A percentile compares a stretch with the other conserved stretches of the same genome.
Evolutionary conservation across 1,140 invertebrate genomes (phyloP).

Genomic region (Lordiphosa collinella): DNA sequence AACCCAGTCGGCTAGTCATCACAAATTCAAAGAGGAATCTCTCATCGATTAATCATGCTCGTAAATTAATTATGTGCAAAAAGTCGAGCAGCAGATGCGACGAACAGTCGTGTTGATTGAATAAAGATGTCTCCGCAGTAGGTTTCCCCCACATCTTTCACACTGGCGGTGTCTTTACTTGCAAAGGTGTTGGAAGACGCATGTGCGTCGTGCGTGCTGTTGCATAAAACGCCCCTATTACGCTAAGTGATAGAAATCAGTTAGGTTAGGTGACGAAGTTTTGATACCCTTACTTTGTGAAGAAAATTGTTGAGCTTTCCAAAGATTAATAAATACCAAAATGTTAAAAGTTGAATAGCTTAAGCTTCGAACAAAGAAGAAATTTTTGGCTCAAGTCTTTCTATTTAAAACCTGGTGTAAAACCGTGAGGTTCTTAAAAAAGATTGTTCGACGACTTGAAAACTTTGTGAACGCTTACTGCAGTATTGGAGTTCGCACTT

Average conservation of each 20-base stretch:
- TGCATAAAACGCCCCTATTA: conserved; percentile 73
- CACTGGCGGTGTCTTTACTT: conserved; percentile 1
- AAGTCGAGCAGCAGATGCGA: conserved; percentile 32
- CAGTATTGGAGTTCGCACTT: no score
- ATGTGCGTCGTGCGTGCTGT: conserved; percentile 55
- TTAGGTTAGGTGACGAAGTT: conserved; percentile 9
- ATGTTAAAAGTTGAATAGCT: no score
- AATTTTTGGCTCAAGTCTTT: no score
- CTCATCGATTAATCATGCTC: conserved; percentile 54
- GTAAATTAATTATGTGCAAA: conserved; percentile 41
- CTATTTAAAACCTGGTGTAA: no score
- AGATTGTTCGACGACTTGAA: no score
- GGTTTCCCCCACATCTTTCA: neutral
- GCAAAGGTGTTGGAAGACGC: conserved; percentile 37
- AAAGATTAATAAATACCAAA: no score
- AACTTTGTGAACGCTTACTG: no score
- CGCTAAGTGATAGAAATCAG: conserved; percentile 39
- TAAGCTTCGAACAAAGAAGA: no score
- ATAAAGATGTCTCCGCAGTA: conserved; percentile 41
- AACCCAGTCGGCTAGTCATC: conserved; percentile 34
- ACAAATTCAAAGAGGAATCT: conserved; percentile 41
- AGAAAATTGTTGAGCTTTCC: no score
- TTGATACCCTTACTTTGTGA: conserved; percentile 2
- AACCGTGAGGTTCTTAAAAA: no score
- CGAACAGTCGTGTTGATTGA: conserved; percentile 23